phyloP scores from a whole-genome alignment of 2,113 vertebrate genomes.

The Thunnus thynnus region DNA sequence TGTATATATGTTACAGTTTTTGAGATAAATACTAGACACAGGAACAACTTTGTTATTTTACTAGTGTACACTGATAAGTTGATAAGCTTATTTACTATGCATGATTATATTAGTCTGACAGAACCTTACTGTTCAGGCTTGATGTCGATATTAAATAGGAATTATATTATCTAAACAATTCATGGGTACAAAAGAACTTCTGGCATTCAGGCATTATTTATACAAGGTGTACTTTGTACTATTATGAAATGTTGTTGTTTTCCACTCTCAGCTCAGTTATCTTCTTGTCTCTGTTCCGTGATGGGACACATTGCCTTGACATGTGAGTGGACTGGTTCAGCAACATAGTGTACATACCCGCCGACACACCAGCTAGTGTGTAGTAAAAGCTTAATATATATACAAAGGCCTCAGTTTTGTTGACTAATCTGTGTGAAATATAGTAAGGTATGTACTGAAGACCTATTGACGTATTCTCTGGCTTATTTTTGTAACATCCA shows the following conservation, averaged over 20 bases:
- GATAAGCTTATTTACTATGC: not conserved
- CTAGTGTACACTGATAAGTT: not conserved
- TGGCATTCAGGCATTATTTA: not conserved
- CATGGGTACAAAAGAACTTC: not conserved
- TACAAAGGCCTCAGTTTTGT: not conserved
- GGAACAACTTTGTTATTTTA: too few relatives aligned
- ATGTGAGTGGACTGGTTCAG: conserved; percentile 34
- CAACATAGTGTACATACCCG: conserved; percentile 9
- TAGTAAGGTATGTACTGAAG: not conserved
- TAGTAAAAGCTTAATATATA: too few relatives aligned
- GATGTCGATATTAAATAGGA: not conserved
- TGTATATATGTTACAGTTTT: not conserved
- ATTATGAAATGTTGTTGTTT: conserved; percentile 14
- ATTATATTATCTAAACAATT: not conserved
- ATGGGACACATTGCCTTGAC: conserved; percentile 23
- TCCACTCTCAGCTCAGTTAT: not conserved
- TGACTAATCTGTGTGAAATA: not conserved
- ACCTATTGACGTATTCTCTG: not conserved
- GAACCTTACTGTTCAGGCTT: too few relatives aligned
- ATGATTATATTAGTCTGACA: too few relatives aligned
- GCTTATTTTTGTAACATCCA: not conserved
- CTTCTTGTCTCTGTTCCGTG: not conserved
- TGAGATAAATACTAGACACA: not conserved
- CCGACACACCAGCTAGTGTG: not conserved
- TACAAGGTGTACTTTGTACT: not conserved